Percentiles rank a stretch among this genome's conserved stretches.
phyloP scores from a whole-genome alignment of 2,888 invertebrate genomes.

The Plebejus anna region DNA sequence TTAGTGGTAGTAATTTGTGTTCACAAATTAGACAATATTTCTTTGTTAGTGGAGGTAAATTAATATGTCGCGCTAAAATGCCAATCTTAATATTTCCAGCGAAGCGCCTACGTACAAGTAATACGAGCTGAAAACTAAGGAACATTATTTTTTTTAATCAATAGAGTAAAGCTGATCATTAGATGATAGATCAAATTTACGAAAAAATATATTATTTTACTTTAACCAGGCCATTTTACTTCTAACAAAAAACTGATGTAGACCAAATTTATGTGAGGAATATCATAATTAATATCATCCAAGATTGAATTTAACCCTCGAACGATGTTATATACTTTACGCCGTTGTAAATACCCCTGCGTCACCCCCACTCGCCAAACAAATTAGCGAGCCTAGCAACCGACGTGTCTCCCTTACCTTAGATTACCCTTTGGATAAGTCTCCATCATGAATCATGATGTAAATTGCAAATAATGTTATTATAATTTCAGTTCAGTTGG shows the following conservation, averaged over 20 bases:
- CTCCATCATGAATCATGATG: slow-evolving; percentile 10
- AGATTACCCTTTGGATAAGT: slow-evolving; percentile 25
- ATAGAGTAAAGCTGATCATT: too few species aligned
- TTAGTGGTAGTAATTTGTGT: background rate
- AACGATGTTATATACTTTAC: slow-evolving; percentile 7
- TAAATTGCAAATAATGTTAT: background rate
- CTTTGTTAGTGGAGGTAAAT: background rate
- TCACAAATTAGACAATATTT: background rate
- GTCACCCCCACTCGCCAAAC: slow-evolving; percentile 74
- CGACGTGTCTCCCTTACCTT: slow-evolving; percentile 31
- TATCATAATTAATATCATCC: background rate
- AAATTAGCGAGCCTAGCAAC: slow-evolving; percentile 70
- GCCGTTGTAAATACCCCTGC: slow-evolving; percentile 35
- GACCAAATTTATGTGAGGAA: background rate
- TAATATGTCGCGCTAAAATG: background rate
- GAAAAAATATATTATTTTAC: too few species aligned
- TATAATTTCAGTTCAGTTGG: background rate
- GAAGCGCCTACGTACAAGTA: too few species aligned
- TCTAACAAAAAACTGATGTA: too few species aligned
- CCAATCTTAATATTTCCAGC: too few species aligned
- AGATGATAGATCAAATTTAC: too few species aligned
- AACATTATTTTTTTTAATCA: too few species aligned
- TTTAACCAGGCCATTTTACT: too few species aligned
- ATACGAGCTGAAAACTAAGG: too few species aligned
- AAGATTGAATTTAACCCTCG: background rate